Conservation (phyloP, 1,140 invertebrate genomes). For the Drosophila quadrilineata region DNA sequence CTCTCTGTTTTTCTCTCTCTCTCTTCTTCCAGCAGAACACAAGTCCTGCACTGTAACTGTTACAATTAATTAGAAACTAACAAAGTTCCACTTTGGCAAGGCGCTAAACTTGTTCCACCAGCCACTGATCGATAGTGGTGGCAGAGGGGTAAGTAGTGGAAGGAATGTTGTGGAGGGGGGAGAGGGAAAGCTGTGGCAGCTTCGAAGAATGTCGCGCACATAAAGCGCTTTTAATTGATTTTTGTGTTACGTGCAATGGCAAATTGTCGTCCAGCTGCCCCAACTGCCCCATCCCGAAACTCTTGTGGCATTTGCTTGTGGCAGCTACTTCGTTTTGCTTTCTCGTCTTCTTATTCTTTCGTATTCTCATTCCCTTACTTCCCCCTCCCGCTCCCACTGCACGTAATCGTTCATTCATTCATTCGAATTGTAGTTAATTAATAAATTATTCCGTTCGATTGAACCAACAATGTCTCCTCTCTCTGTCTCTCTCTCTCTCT, state of each 20-base stretch:
- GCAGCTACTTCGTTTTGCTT: background rate
- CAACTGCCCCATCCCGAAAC: background rate
- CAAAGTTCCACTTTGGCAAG: constrained; percentile 72
- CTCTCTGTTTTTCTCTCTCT: constrained; percentile 27
- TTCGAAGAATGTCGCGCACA: constrained; percentile 66
- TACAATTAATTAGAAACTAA: constrained; percentile 80
- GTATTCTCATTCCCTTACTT: too few relatives aligned
- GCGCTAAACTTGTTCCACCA: constrained; percentile 64
- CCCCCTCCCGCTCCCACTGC: background rate
- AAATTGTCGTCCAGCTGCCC: constrained; percentile 42
- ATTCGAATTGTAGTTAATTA: constrained; percentile 79
- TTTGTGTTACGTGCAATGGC: constrained; percentile 69
- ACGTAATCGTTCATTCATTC: constrained; percentile 75
- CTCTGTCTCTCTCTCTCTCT: constrained; percentile 33
- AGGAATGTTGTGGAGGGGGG: too few relatives aligned
- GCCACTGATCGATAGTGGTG: too few relatives aligned
- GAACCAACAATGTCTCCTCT: constrained; percentile 70
- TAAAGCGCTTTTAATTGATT: constrained; percentile 79
- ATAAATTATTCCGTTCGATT: constrained; percentile 78
- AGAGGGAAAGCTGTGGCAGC: too few relatives aligned
- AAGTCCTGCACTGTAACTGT: constrained; percentile 58
- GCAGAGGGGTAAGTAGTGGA: too few relatives aligned
- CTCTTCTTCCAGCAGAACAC: too few relatives aligned
- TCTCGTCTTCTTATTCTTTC: background rate
- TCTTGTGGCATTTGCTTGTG: background rate